Evolutionary conservation across 2,888 invertebrate genomes (phyloP), one percentile per base, ranked within the genome.

Genomic region (Smittia sp.): DNA sequence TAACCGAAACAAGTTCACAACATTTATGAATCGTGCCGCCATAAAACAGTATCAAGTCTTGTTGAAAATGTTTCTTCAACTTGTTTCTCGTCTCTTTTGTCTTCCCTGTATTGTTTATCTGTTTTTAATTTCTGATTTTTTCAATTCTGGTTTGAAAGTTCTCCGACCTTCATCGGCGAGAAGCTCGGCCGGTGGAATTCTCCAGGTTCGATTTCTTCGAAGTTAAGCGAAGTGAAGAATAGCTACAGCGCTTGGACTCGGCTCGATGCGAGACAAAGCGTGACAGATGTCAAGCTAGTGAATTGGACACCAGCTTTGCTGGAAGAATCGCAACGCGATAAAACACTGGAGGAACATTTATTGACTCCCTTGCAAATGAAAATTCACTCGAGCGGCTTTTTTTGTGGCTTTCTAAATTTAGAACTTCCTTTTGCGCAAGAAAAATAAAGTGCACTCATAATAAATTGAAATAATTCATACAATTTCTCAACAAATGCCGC

Each of bases 401-500:
- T 46, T 46, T 46, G 46, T 46, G 11, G 46, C 22, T 58, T 58
- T 58, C 58, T 58, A 58, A 58, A 22, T 20, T 58, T 58, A 58
- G 58, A 58, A 58, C 22, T 58, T 58, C 58, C 58, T 58, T 58
- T 58, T 22, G 58, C 58, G 22, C 58, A 58, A 18, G 22, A 58
- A 58, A 58, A 46, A n/a, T n/a, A 46, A 46, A 46, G 46, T 46
- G 46, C 46, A 46, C 46, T 46, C 46, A 46, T 46, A 46, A 46
- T 46, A 15, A 46, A 46, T 46, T 46, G 15, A 46, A 46, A 46
- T 46, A 11, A 46, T 46, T 46, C 46, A 6, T 46, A 3, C 46
- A 46, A 46, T 46, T 46, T 15, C 15, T 46, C 46, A 46, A 46
- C 46, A 46, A 46, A 11, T 3, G 15, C 6, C 6, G 15, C n/a